Percentiles rank a stretch among this genome's conserved stretches.
Conservation (phyloP, 2,113 vertebrate species). For the Eidolon helvum region DNA sequence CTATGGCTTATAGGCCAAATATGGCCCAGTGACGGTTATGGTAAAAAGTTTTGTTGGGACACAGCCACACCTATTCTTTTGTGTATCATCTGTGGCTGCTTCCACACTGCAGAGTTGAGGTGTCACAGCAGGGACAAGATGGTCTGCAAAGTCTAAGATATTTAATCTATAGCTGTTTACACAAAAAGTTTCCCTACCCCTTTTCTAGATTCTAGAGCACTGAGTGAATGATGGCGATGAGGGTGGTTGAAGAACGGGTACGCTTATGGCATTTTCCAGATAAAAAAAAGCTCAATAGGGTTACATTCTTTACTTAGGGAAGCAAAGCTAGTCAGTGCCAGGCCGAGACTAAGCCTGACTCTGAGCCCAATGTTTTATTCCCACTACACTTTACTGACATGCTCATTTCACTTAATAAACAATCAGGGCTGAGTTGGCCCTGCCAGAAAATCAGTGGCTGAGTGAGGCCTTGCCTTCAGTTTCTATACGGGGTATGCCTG, state of each 20-base stretch:
- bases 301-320: background rate
- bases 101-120: background rate
- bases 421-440: background rate
- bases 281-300: background rate
- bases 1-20: background rate
- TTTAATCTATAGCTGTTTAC: background rate
- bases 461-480: background rate
- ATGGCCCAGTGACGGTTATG: background rate
- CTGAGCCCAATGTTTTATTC: background rate
- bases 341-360: background rate
- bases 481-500: background rate
- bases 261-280: background rate
- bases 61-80: background rate
- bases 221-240: background rate
- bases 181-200: background rate
- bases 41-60: background rate
- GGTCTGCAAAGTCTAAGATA: background rate
- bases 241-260: background rate
- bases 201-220: background rate
- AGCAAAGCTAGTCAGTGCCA: background rate
- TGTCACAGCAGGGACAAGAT: fast-evolving
- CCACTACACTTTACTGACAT: background rate
- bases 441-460: background rate
- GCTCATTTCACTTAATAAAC: background rate
- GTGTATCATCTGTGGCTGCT: background rate